Percentiles rank a stretch among this genome's conserved stretches.
phyloP scores from a whole-genome alignment of 2,113 vertebrate genomes.

The Myotis yumanensis region DNA sequence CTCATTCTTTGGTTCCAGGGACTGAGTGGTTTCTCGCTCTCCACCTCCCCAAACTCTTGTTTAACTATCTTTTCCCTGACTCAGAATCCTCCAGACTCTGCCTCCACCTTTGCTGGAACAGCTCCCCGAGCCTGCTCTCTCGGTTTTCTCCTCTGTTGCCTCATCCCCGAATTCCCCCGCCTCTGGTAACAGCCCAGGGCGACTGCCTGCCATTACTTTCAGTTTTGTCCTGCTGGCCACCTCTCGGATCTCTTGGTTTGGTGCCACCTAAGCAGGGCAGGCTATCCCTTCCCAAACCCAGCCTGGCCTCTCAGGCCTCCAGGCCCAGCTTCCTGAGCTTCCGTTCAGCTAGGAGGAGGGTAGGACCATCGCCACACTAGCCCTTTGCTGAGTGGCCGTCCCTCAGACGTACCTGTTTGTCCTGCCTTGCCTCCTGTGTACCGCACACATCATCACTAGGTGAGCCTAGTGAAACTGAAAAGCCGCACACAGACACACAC shows the following conservation, averaged over 20 bases:
- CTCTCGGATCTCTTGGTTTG: not conserved
- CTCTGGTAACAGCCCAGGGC: not conserved
- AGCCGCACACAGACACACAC: not conserved
- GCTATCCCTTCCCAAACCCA: not conserved
- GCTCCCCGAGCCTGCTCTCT: not conserved
- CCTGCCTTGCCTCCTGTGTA: not conserved
- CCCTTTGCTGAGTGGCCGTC: not conserved
- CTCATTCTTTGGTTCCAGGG: not conserved
- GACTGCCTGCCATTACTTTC: not conserved
- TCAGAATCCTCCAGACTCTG: not conserved
- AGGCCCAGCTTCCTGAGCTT: not conserved
- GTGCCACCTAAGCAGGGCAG: not conserved
- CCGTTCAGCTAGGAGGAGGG: not conserved
- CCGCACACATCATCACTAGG: not conserved
- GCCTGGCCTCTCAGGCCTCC: not conserved
- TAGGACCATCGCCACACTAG: not conserved
- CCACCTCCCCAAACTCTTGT: too few relatives aligned
- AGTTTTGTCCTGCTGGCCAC: not conserved
- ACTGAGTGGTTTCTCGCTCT: not conserved
- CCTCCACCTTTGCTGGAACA: not conserved
- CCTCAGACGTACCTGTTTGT: not conserved
- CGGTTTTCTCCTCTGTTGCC: not conserved
- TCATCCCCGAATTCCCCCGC: not conserved
- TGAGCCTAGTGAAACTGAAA: not conserved
- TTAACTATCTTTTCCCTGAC: not conserved